phyloP scores from a whole-genome alignment of 1,140 invertebrate genomes.

The Epicauta chinensis region DNA sequence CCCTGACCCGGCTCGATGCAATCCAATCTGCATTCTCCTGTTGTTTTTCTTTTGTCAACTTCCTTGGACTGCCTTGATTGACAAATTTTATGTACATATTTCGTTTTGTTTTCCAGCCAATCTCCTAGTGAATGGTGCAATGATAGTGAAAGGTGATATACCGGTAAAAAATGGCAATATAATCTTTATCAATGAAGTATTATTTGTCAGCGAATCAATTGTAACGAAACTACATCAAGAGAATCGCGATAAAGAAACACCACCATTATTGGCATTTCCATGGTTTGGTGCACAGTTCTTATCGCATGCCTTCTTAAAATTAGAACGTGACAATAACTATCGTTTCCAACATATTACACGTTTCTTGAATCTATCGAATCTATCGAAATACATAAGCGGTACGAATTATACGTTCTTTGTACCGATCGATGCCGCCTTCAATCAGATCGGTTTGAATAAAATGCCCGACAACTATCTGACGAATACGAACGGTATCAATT shows the following conservation, averaged over 20 bases:
- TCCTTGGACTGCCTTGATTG: too few relatives aligned
- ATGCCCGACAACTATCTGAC: constrained; percentile 53
- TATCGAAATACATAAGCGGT: constrained; percentile 51
- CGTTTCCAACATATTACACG: constrained; percentile 52
- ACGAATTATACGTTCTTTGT: constrained; percentile 59
- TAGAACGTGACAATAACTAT: constrained; percentile 46
- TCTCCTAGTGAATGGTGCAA: constrained; percentile 51
- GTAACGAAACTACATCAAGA: constrained; percentile 54
- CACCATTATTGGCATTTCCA: constrained; percentile 54
- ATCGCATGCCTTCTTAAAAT: constrained; percentile 53
- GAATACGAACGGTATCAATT: constrained; percentile 48
- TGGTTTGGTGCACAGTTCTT: constrained; percentile 58
- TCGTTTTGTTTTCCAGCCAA: constrained; percentile 44
- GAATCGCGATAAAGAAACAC: constrained; percentile 56
- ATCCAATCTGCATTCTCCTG: too few relatives aligned
- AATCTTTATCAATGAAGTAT: constrained; percentile 54
- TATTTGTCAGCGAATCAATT: constrained; percentile 54
- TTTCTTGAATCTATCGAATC: constrained; percentile 53
- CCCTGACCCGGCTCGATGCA: too few relatives aligned
- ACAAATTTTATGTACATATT: too few relatives aligned
- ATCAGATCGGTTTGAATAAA: constrained; percentile 48
- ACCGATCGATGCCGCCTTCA: constrained; percentile 53
- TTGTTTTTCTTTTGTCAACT: too few relatives aligned
- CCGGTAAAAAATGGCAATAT: constrained; percentile 53
- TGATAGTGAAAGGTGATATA: constrained; percentile 52